Base-by-base conservation (phyloP, 2,888 invertebrate species). In the Lasioglossum figueresi region DNA sequence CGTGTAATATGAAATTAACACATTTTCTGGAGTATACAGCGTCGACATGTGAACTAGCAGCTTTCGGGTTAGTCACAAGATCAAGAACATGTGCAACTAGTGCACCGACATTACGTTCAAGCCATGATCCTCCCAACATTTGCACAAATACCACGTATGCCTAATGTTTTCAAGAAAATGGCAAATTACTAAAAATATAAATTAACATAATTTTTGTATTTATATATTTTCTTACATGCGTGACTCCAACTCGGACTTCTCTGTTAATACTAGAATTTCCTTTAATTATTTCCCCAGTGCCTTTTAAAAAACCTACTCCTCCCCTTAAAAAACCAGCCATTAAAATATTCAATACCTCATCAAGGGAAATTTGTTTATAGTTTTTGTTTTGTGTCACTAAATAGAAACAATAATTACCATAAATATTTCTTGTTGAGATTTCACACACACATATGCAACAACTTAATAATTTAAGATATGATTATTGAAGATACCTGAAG, bases 1-100 rank as follows among this genome's bases (percentile, higher is more conserved):
- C 98, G 75, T 99, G 97, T 80, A 99, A 96, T 89, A 99, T 98
- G 95, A 99, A 99, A 94, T 98, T 98, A 85, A 99, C 98, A 95
- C 99, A 99, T 95, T 99, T 99, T 90, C 99, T 97, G 0, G 99
- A 99, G 95, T 99, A 99, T 2, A 99, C 99, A 23, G 99, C 99
- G 95, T 99, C 99, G 0, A 99, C 99, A 93, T 99, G 99, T 0
- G 99, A 98, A 23, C 98, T 98, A 1, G 99, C 98, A 0, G 99
- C 98, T 95, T 98, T 98, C 0, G 99, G 99, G 95, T 99, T 99
- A 0, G 99, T 98, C 37, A 99, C 99, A 88, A 99, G 95, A 92
- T 99, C 99, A 76, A 99, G 95, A 6, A 99, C 97, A 94, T 99
- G 99, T 16, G 97, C 97, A n/a, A 99, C 95, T 91, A 99, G 97